phyloP scores from a whole-genome alignment of 2,113 vertebrate species.

The Anseranas semipalmata region DNA sequence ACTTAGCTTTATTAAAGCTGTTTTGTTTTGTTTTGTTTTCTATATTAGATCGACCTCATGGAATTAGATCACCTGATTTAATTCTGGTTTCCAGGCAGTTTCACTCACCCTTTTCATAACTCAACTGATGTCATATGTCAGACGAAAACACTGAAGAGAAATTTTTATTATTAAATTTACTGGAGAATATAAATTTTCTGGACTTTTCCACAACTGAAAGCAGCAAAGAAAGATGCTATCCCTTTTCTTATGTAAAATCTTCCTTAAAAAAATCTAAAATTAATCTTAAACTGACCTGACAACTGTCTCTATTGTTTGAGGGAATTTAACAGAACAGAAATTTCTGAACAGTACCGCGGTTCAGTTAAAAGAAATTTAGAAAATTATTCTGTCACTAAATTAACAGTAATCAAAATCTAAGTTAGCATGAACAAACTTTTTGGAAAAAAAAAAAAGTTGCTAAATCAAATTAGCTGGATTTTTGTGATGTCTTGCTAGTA shows the following conservation, averaged over 20 bases:
- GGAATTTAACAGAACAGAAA: neutral
- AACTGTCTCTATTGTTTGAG: neutral
- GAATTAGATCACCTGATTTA: neutral
- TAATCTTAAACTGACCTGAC: neutral
- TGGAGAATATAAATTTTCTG: neutral
- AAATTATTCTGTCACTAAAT: neutral
- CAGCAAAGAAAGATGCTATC: neutral
- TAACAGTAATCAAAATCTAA: neutral
- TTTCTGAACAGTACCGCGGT: neutral
- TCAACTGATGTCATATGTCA: neutral
- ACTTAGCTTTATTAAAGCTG: neutral
- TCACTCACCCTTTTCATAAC: neutral
- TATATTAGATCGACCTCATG: neutral
- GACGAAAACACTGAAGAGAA: neutral
- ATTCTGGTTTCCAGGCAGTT: neutral
- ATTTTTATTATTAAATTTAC: neutral
- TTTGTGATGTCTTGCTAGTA: neutral
- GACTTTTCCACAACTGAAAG: neutral
- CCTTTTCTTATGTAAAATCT: neutral
- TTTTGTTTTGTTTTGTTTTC: neutral
- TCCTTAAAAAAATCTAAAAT: neutral
- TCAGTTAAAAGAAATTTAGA: neutral
- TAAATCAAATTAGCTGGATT: neutral
- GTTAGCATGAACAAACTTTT: neutral
- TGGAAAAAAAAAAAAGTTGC: neutral